Evolutionary conservation across 2,888 invertebrate species (phyloP), one percentile per base, ranked within the genome.

Genomic region (Esperia sulphurella): DNA sequence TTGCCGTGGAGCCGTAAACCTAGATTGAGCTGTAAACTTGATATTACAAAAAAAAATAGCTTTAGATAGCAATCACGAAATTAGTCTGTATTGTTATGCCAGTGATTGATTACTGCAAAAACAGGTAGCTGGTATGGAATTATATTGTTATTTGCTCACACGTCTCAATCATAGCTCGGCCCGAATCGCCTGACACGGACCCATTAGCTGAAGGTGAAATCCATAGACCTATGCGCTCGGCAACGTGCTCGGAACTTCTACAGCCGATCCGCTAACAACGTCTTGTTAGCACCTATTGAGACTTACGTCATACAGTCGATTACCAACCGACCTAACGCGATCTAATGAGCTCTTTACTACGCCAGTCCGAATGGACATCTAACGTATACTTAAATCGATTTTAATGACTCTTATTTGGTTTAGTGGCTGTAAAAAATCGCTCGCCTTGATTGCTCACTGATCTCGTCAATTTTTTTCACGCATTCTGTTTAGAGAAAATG

Each of bases 251-350:
- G 21, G 21, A 2, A 21, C 21, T 21, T 21, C 21, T 21, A 21
- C 21, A 13, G 33, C 59, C 65, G 64, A 13, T 21, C 59, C 65
- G 64, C 71, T 75, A 75, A 75, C 74, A 65, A 70, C 74, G 51
- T 67, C 81, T 84, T 74, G 79, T 84, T 83, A 80, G 71, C 82
- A 78, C 75, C 75, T 79, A 79, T 78, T 75, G 68, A 75, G 64
- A 62, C 70, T 80, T 76, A 73, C 81, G 79, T 82, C 79, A 80
- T 71, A 70, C 65, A 65, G 69, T 63, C 68, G 60, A 74, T 70
- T 57, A 65, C 58, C 59, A 63, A 63, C 60, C 64, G 63, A 67
- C 66, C 68, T 68, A 71, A 67, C 70, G 63, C 66, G 66, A 70
- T 75, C 75, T 80, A 79, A 79, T 75, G 76, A 77, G 71, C 65